Conservation (phyloP, 2,888 invertebrate genomes). For the Acleris holmiana region DNA sequence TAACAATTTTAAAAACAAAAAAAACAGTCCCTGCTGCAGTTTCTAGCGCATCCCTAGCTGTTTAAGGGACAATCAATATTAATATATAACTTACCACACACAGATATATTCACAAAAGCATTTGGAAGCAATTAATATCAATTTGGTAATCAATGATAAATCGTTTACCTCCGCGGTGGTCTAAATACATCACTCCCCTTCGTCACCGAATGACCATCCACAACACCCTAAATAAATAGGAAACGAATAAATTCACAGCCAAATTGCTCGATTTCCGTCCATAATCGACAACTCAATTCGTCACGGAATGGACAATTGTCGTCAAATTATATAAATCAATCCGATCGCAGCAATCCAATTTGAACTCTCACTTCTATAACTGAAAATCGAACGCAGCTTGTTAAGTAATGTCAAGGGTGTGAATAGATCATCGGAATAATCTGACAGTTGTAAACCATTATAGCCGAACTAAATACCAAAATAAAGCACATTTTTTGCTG, state of each 20-base stretch:
- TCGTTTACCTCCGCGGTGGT: slow-evolving; percentile 70
- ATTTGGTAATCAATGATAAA: slow-evolving; percentile 56
- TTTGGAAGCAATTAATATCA: slow-evolving; percentile 22
- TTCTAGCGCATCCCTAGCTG: background rate
- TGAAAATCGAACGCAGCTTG: slow-evolving; percentile 36
- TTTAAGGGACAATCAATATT: background rate
- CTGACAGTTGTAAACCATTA: slow-evolving; percentile 52
- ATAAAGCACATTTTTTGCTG: slow-evolving; percentile 53
- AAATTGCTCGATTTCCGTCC: slow-evolving; percentile 79
- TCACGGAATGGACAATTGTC: slow-evolving; percentile 63
- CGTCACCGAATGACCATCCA: slow-evolving; percentile 60
- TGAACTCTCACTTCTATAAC: slow-evolving; percentile 26
- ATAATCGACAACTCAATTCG: slow-evolving; percentile 71
- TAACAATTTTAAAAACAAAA: no score
- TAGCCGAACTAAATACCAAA: slow-evolving; percentile 55
- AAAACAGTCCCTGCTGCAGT: no score
- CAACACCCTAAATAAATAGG: slow-evolving; percentile 66
- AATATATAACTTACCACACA: slow-evolving; percentile 10
- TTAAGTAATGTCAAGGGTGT: slow-evolving; percentile 27
- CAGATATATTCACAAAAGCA: slow-evolving; percentile 13
- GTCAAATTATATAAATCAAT: slow-evolving; percentile 37
- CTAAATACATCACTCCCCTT: slow-evolving; percentile 61
- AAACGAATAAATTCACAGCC: slow-evolving; percentile 68
- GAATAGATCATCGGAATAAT: slow-evolving; percentile 49
- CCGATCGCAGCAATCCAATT: slow-evolving; percentile 25